These are phyloP conservation scores for Sphaeramia orbicularis DNA, from an alignment of 2,797 vertebrate genomes.

Conservation along the genomic window DNA sequence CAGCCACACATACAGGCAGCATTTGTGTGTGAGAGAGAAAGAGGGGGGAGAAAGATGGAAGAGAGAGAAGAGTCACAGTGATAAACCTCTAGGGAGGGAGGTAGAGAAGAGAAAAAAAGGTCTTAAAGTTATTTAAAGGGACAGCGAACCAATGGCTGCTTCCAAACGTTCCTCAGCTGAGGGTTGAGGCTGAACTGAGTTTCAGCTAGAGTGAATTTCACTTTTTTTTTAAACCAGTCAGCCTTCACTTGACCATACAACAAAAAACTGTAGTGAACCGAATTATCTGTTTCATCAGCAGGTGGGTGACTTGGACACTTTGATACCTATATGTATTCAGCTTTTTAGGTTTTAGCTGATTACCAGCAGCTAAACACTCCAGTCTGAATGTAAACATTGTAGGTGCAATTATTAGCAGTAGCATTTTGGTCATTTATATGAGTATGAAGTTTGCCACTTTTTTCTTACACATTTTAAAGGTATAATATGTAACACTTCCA, in stretches of 20 bases:
- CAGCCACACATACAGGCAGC: constrained; percentile 76
- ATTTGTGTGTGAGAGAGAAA: constrained; percentile 36
- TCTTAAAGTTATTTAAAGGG: constrained; percentile 83
- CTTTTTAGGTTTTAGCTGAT: no score
- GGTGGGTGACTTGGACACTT: constrained; percentile 27
- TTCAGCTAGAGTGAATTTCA: constrained; percentile 37
- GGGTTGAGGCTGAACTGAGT: constrained; percentile 34
- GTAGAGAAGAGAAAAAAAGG: constrained; percentile 58
- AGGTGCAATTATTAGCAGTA: no score
- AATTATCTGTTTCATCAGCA: constrained; percentile 7
- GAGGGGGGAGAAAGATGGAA: constrained; percentile 41
- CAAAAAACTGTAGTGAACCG: constrained; percentile 3
- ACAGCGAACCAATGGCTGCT: constrained; percentile 60
- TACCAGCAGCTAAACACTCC: no score
- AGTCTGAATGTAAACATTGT: no score
- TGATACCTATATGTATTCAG: constrained; percentile 1
- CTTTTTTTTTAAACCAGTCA: constrained; percentile 9
- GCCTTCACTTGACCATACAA: constrained; percentile 10
- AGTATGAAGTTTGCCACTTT: no score
- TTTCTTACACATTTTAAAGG: no score
- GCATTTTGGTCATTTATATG: no score
- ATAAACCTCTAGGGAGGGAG: constrained; percentile 70
- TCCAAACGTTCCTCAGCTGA: constrained; percentile 38
- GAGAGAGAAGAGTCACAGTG: constrained; percentile 66
- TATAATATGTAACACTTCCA: no score